Evolutionary conservation across 1,140 invertebrate genomes (phyloP), one percentile per base, ranked within the genome.

Genomic region (Tenebrio molitor): DNA sequence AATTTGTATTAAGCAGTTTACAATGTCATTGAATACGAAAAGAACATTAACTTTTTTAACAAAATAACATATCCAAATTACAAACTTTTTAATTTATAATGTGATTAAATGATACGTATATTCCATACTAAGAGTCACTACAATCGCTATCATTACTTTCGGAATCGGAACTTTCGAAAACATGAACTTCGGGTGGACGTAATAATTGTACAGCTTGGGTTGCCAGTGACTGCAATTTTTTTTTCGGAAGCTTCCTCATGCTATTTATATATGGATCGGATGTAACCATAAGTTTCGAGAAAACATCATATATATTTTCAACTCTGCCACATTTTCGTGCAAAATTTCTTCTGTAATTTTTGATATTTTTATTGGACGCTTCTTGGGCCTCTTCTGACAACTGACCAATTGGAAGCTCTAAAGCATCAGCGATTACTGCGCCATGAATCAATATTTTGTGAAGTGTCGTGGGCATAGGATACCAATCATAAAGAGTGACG

Each of bases 321-420:
- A 72, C 44, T 68, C 79, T 29, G 23, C 72, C 77, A 39, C 34
- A 74, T 71, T 83, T 81, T 50, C 78, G 62, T 1, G 81, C 62
- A 44, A 72, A 68, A 46, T 73, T 0, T 72, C 80, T 66, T 16
- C 80, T 62, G 68, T 77, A 77, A 33, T 19, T 36, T 73, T 75
- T 76, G 6, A 77, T 77, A 36, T 80, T 71, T 72, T 82, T 83
- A 73, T 83, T 80, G 15, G 72, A 58, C 1, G 78, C 41, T 67
- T 84, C 81, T 46, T 77, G 77, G 6, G 79, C 80, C 36, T 83
- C 79, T 76, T 83, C 81, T 14, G 77, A 77, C 2, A 83, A 50
- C 68, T 79, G 69, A 5, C 80, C 82, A 21, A 84, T 79, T 17
- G 83, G 81, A 29, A 83, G 41, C 17, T 72, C 36, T 15, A 67